Conservation (phyloP, 2,797 vertebrate genomes). For the Anniella stebbinsi region DNA sequence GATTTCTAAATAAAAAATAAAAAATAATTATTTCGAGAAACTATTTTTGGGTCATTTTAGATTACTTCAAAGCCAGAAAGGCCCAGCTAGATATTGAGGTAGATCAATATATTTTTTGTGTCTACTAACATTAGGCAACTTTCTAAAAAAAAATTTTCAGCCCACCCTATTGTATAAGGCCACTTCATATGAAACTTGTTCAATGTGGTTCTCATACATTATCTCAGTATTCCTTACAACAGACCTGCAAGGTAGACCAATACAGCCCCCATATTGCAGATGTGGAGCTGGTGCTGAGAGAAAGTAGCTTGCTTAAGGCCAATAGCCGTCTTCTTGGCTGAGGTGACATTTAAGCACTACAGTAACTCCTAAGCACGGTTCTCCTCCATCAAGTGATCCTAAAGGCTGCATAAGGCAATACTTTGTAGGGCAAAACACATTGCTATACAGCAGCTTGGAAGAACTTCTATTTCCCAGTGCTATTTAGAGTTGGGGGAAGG, state of each 20-base stretch:
- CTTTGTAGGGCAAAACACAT: background rate
- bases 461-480: background rate
- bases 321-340: background rate
- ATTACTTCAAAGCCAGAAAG: too few species aligned
- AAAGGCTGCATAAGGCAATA: background rate
- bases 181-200: background rate
- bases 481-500: background rate
- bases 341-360: background rate
- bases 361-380: background rate
- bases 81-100: too few species aligned
- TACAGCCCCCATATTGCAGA: background rate
- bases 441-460: background rate
- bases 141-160: too few species aligned
- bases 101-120: too few species aligned
- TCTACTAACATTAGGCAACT: too few species aligned
- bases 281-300: background rate
- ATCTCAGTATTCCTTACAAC: too few species aligned
- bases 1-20: too few species aligned
- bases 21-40: too few species aligned
- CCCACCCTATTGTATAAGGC: too few species aligned
- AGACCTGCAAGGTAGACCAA: too few species aligned
- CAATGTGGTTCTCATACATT: background rate
- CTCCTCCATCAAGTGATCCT: background rate
- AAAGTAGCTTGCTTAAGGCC: background rate
- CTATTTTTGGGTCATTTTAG: too few species aligned